Evolutionary conservation across 2,113 vertebrate species (phyloP).

Genomic region (Zapus hudsonius): DNA sequence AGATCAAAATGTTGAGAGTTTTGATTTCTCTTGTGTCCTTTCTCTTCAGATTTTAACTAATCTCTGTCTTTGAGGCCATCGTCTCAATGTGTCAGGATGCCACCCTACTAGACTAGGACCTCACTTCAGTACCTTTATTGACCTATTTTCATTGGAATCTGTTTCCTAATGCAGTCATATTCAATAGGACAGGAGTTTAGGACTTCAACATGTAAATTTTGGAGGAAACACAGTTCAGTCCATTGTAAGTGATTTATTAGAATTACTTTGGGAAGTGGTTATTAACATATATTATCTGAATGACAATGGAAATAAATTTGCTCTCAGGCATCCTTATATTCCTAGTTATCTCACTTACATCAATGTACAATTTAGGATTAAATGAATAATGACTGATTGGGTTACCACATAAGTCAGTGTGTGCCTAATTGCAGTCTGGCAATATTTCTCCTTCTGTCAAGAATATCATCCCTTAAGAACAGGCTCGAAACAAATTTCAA

Average conservation of each 20-base stretch:
- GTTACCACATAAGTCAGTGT: neutral
- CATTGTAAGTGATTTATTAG: neutral
- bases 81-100: neutral
- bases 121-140: neutral
- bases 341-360: neutral
- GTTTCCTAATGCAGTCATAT: neutral
- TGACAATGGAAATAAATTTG: slow-evolving; percentile 33
- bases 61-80: neutral
- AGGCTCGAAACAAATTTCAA: neutral
- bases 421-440: neutral
- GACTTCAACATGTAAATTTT: neutral
- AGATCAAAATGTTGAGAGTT: neutral
- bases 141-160: neutral
- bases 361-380: neutral
- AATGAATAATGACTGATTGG: neutral
- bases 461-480: neutral
- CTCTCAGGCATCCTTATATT: slow-evolving; percentile 21
- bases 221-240: neutral
- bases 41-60: neutral
- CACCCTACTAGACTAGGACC: neutral
- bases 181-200: neutral
- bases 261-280: slow-evolving; percentile 24
- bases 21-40: neutral
- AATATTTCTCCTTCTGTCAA: neutral
- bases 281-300: neutral